Base-by-base conservation (phyloP, 92 coral and sea anemone species). In the Isaurus tuberculatus region DNA sequence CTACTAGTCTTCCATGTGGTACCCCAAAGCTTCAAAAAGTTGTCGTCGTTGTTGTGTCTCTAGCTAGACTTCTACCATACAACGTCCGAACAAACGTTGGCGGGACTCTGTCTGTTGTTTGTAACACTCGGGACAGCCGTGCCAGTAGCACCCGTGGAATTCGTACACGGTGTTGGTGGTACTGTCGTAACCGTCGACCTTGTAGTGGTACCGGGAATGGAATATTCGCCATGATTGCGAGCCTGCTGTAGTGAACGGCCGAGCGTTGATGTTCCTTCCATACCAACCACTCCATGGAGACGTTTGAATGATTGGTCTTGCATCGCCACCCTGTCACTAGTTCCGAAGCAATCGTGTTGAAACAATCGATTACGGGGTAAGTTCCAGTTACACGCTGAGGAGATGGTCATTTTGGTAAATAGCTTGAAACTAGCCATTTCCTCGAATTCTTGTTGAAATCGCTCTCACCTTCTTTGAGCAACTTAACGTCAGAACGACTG, bases 341-440 rank as follows among this genome's bases (percentile, higher is more conserved):
- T 64, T 64, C 69, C 2, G 69, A 64, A 4, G 69, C 69, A 22
- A 64, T 28, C 5, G 69, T 64, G 31, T 64, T 64, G 69, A 11
- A 32, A 30, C 9, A 64, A 32, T 20, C 69, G 10, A 16, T 23
- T 23, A 9, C 33, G 30, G 7, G 31, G 26, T 3, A 64, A 22
- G 23, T 64, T 32, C 11, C 30, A 8, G 14, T 7, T 4, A 64
- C 69, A 64, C 3, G 69, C 69, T 8, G 69, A 64, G 29, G 69
- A 30, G n/a, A 63, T 14, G 19, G 1, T 17, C 5, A 6, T 5
- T 63, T 10, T 63, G 27, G 13, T 6, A 3, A 27, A n/a, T n/a
- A 32, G 33, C 7, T 9, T 53, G 61, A 53, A 53, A 20, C 15
- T 17, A 53, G 61, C 17, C 61, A 16, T 20, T 9, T 53, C 15